phyloP scores from a whole-genome alignment of 2,113 vertebrate species.

The Tyto alba region DNA sequence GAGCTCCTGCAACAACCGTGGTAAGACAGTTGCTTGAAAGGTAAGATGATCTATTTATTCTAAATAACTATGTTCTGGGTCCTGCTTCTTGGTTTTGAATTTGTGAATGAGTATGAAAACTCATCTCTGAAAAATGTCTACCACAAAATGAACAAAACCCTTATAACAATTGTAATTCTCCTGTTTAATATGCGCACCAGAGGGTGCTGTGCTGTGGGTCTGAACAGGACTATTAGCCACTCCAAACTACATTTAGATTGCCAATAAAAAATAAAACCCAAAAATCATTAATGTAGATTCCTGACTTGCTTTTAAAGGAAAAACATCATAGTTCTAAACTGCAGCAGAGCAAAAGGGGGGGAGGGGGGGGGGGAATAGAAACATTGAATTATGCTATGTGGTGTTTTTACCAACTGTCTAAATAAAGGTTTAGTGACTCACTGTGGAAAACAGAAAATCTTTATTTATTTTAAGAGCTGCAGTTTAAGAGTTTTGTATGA shows the following conservation, averaged over 20 bases:
- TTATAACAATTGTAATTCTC: constrained; percentile 5
- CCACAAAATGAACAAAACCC: constrained; percentile 37
- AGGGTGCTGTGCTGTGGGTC: constrained; percentile 63
- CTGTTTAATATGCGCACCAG: constrained; percentile 54
- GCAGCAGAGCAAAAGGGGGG: constrained; percentile 16
- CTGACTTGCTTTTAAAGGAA: constrained; percentile 52
- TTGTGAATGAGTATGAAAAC: constrained; percentile 45
- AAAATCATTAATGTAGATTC: constrained; percentile 45
- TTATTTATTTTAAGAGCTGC: constrained; percentile 74
- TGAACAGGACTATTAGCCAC: constrained; percentile 3
- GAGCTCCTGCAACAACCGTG: not conserved
- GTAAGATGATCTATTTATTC: constrained; percentile 14
- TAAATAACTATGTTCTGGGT: not conserved
- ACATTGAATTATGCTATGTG: constrained; percentile 65
- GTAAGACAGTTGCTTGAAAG: not conserved
- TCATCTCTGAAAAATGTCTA: constrained; percentile 46
- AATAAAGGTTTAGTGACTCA: constrained; percentile 81
- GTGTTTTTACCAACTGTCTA: constrained; percentile 79
- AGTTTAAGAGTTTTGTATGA: constrained; percentile 66
- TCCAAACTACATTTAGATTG: constrained; percentile 25
- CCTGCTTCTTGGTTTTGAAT: constrained; percentile 6
- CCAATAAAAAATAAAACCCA: constrained; percentile 20
- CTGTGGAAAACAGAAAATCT: constrained; percentile 75
- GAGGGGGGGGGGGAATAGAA: not conserved
- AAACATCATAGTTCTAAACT: constrained; percentile 41